phyloP scores from a whole-genome alignment of 2,797 vertebrate species.

The Limnodromus scolopaceus region DNA sequence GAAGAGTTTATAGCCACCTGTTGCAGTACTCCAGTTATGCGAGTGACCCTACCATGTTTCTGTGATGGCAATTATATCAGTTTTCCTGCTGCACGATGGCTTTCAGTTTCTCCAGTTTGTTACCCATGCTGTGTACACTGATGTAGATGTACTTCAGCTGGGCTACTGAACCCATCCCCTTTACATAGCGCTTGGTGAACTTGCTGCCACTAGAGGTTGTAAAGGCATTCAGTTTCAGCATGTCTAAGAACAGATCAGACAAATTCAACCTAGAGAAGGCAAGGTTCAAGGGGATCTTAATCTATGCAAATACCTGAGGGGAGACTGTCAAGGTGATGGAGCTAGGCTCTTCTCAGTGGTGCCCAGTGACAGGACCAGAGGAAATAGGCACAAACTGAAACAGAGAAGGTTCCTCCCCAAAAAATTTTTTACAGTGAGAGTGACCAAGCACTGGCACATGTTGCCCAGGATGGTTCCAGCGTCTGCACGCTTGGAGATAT shows the following conservation, averaged over 20 bases:
- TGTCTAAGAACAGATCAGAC: neutral
- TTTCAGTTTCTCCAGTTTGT: neutral
- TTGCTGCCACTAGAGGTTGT: neutral
- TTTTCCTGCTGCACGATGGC: neutral
- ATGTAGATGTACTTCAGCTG: neutral
- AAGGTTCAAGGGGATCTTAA: neutral
- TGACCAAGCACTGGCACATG: neutral
- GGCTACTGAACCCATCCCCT: neutral
- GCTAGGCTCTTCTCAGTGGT: neutral
- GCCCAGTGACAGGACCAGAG: neutral
- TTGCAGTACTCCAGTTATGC: neutral
- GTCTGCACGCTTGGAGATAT: neutral
- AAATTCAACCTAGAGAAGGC: neutral
- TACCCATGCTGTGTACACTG: neutral
- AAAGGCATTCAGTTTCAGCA: neutral
- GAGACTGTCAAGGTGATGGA: neutral
- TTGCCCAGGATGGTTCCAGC: neutral
- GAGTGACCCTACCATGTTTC: neutral
- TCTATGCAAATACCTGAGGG: neutral
- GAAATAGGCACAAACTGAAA: neutral
- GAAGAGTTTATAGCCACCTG: no score
- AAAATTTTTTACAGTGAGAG: neutral
- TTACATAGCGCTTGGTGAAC: rapidly evolving
- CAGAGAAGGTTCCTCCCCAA: neutral
- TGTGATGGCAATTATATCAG: neutral